Percentiles rank a stretch among this genome's conserved stretches.
Conservation (phyloP, 1,140 invertebrate genomes). For the Zaprionus ornatus region DNA sequence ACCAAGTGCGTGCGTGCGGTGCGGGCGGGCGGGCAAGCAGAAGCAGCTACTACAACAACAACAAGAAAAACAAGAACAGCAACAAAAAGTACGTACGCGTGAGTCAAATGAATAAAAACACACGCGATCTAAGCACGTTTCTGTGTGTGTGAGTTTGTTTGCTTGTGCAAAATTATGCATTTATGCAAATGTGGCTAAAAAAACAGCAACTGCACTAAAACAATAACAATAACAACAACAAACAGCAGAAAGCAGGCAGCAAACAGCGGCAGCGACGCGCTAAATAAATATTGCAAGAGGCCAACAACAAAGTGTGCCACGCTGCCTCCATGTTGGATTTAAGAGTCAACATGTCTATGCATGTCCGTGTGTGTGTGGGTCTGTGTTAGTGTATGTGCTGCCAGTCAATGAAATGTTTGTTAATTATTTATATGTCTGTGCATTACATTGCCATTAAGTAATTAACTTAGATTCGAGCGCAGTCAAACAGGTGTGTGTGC, state of each 20-base stretch:
- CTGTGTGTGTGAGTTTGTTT: conserved; percentile 16
- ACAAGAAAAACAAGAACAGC: conserved; percentile 6
- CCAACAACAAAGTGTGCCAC: conserved; percentile 42
- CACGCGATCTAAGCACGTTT: conserved; percentile 13
- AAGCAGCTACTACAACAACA: conserved; percentile 10
- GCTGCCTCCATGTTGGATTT: conserved; percentile 46
- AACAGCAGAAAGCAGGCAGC: conserved; percentile 6
- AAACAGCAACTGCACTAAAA: conserved; percentile 12
- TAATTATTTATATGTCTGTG: conserved; percentile 75
- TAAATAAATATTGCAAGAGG: conserved; percentile 64
- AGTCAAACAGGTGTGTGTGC: conserved; percentile 20
- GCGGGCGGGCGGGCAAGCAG: conserved; percentile 22
- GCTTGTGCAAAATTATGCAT: conserved; percentile 50
- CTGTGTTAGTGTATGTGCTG: conserved; percentile 32
- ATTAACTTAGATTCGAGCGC: conserved; percentile 68
- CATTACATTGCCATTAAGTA: conserved; percentile 80
- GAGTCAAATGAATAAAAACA: conserved; percentile 36
- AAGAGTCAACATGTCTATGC: conserved; percentile 32
- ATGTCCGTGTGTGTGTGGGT: background rate
- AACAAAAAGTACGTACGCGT: conserved; percentile 24
- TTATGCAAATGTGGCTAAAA: conserved; percentile 60
- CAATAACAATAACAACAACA: conserved; percentile 18
- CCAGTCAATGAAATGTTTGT: conserved; percentile 79
- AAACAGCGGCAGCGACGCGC: conserved; percentile 15
- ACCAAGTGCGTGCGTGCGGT: conserved; percentile 51